These are phyloP conservation scores for Scaptomyza polygonia DNA, from an alignment of 2,888 invertebrate species.

Conservation along the genomic window DNA sequence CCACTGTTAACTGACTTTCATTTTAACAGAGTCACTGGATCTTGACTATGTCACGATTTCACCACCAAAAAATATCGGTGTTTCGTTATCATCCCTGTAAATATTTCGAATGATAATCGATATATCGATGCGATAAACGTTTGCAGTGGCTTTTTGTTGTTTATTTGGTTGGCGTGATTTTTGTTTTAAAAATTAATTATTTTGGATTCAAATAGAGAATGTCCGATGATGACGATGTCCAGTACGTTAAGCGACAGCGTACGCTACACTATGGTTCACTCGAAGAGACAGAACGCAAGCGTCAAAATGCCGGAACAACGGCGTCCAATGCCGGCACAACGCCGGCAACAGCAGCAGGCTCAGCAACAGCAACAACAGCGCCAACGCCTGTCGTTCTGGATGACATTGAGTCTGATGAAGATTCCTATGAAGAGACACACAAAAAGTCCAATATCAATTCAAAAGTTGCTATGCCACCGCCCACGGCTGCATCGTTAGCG, in stretches of 20 bases:
- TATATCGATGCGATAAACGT: conserved; percentile 62
- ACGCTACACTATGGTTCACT: conserved; percentile 95
- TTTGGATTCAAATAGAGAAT: conserved; percentile 83
- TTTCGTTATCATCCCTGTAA: conserved; percentile 8
- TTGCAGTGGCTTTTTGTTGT: conserved; percentile 71
- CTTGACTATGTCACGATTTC: not conserved
- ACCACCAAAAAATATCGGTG: conserved; percentile 5
- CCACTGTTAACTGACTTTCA: not conserved
- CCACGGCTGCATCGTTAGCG: conserved; percentile 73
- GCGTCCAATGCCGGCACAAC: conserved; percentile 47
- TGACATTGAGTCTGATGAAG: conserved; percentile 87
- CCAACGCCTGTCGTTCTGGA: conserved; percentile 78
- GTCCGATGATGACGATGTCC: conserved; percentile 92
- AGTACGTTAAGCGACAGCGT: conserved; percentile 90
- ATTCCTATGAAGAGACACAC: conserved; percentile 84
- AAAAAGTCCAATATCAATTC: conserved; percentile 85
- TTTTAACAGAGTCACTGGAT: not conserved
- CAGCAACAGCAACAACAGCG: conserved; percentile 20
- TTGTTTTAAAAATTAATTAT: conserved; percentile 76
- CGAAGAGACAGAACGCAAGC: conserved; percentile 92
- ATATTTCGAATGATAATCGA: conserved; percentile 19
- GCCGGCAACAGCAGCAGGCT: conserved; percentile 36
- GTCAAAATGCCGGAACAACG: conserved; percentile 84
- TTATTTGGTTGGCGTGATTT: conserved; percentile 75
- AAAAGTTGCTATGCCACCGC: conserved; percentile 53